Evolutionary conservation across 2,797 vertebrate species (phyloP).

Genomic region (Neostethus bicornis): DNA sequence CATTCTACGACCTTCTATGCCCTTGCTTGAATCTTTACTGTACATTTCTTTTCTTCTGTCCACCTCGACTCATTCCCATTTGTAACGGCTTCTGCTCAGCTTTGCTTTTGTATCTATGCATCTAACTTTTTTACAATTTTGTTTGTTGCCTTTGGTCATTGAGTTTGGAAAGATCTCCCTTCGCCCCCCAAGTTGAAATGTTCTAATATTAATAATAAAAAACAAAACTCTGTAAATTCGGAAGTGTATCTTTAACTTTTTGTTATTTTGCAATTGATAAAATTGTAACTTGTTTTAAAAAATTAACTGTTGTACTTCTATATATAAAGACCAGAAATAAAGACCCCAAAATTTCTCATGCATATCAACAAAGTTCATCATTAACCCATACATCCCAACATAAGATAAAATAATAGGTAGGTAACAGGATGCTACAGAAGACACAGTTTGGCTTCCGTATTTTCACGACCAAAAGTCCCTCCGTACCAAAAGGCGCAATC

Average conservation of each 20-base stretch:
- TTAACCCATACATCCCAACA: too few species aligned
- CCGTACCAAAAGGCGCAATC: too few species aligned
- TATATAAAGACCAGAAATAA: too few species aligned
- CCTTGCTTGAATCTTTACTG: conserved; percentile 34
- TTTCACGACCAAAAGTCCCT: too few species aligned
- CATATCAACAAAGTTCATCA: too few species aligned
- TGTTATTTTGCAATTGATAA: conserved; percentile 3
- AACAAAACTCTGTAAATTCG: conserved; percentile 65
- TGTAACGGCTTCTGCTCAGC: conserved; percentile 50
- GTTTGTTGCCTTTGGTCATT: conserved; percentile 57
- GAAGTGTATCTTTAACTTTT: conserved; percentile 19
- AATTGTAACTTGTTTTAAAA: too few species aligned
- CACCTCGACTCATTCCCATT: conserved; percentile 36
- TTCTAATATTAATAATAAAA: too few species aligned
- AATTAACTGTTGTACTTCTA: too few species aligned
- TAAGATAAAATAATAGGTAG: too few species aligned
- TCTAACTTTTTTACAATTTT: conserved; percentile 33
- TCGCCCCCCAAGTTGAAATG: conserved; percentile 59
- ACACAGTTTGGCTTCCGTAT: too few species aligned
- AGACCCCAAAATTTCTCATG: too few species aligned
- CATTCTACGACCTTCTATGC: conserved; percentile 10
- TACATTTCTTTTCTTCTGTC: conserved; percentile 28
- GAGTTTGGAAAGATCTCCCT: conserved; percentile 61
- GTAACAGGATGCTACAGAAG: too few species aligned
- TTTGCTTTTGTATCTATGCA: conserved; percentile 53